Percentiles rank a stretch among this genome's conserved stretches.
Evolutionary conservation across 2,888 invertebrate species (phyloP).

Genomic region (Sphaerolaimus hirsutus): DNA sequence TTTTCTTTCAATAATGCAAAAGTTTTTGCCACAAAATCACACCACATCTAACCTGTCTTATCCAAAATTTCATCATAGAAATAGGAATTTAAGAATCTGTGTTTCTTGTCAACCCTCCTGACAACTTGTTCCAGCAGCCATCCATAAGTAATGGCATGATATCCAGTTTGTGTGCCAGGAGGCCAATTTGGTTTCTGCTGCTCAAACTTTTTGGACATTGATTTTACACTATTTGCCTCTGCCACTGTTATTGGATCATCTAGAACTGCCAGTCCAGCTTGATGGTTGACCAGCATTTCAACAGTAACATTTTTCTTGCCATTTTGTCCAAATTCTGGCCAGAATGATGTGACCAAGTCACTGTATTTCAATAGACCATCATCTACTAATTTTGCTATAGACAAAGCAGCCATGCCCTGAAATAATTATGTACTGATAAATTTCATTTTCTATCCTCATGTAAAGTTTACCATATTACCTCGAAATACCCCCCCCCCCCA

Average conservation of each 20-base stretch:
- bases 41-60: no score
- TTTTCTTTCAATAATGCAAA: no score
- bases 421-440: no score
- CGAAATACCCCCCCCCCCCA: no score
- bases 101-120: background rate
- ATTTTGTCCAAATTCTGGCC: constrained; percentile 30
- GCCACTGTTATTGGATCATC: constrained; percentile 14
- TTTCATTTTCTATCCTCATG: no score
- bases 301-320: constrained; percentile 29
- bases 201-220: constrained; percentile 22
- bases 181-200: constrained; percentile 19
- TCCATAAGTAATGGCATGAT: background rate
- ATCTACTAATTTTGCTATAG: constrained; percentile 23
- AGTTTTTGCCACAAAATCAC: no score
- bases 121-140: constrained; percentile 1
- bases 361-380: constrained; percentile 25
- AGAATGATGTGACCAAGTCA: constrained; percentile 23
- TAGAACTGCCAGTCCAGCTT: constrained; percentile 25
- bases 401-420: constrained; percentile 7
- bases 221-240: constrained; percentile 18
- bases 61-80: no score
- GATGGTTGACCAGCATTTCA: constrained; percentile 23
- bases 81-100: no score
- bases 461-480: no score
- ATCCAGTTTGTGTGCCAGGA: constrained; percentile 9